Conservation (phyloP, 2,888 invertebrate species). For the Crossocerus cetratus region DNA sequence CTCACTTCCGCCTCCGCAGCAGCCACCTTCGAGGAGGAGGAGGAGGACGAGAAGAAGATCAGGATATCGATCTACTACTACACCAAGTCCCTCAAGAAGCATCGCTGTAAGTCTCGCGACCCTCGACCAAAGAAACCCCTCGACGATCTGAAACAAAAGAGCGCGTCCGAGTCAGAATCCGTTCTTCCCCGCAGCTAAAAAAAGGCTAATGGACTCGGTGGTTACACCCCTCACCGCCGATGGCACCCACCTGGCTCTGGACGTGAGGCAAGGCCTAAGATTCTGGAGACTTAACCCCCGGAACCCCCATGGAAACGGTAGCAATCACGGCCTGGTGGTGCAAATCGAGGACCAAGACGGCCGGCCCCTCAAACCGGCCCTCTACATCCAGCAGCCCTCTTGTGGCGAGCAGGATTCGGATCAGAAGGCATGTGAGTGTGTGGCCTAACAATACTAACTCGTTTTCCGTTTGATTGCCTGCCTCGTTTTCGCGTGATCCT, state of each 20-base stretch:
- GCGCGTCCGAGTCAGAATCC: background rate
- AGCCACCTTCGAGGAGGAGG: constrained; percentile 62
- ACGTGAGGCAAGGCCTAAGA: constrained; percentile 69
- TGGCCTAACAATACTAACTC: constrained; percentile 75
- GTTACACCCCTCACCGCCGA: constrained; percentile 66
- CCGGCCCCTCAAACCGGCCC: constrained; percentile 77
- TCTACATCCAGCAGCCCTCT: constrained; percentile 77
- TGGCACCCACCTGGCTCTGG: constrained; percentile 70
- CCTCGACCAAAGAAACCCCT: background rate
- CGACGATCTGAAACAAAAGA: constrained; percentile 2
- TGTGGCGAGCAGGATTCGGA: constrained; percentile 67
- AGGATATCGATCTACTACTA: constrained; percentile 81
- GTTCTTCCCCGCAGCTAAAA: constrained; percentile 62
- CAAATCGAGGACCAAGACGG: constrained; percentile 82
- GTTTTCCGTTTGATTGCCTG: constrained; percentile 45
- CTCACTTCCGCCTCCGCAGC: constrained; percentile 61
- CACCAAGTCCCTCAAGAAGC: constrained; percentile 79
- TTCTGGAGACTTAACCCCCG: constrained; percentile 67
- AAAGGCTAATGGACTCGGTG: constrained; percentile 72
- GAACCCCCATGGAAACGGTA: constrained; percentile 58
- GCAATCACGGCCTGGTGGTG: constrained; percentile 78
- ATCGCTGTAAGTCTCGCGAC: constrained; percentile 77
- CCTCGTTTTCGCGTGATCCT: constrained; percentile 43
- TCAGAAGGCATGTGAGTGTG: constrained; percentile 77
- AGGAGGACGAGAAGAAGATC: constrained; percentile 79